phyloP scores from a whole-genome alignment of 1,140 invertebrate species.

The Globodera rostochiensis region DNA sequence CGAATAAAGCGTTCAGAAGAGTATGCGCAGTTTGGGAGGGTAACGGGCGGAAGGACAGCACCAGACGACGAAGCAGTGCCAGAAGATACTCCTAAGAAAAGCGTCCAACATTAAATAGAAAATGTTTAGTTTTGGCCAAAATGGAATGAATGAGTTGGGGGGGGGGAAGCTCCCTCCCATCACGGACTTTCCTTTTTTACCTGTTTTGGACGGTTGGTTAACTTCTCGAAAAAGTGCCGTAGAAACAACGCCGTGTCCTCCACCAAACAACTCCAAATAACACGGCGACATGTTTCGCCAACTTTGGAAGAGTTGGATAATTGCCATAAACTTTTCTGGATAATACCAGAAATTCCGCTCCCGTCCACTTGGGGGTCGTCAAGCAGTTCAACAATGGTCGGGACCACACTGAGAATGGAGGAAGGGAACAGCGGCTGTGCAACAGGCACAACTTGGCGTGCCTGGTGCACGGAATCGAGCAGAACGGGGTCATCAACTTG shows the following conservation, averaged over 20 bases:
- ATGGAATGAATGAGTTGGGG: constrained; percentile 12
- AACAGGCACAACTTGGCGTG: constrained; percentile 72
- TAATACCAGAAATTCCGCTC: constrained; percentile 77
- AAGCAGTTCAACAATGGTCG: constrained; percentile 88
- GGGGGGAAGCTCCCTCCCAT: neutral
- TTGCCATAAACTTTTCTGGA: neutral
- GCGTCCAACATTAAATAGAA: too few relatives aligned
- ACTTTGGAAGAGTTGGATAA: constrained; percentile 68
- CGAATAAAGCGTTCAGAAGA: constrained; percentile 97
- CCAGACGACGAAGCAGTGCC: constrained; percentile 84
- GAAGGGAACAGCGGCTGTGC: constrained; percentile 94
- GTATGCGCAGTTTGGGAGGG: constrained; percentile 97
- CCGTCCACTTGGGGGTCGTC: constrained; percentile 91
- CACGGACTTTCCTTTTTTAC: constrained; percentile 41
- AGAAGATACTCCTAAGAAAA: constrained; percentile 80
- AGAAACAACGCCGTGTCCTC: constrained; percentile 95
- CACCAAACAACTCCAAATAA: constrained; percentile 94
- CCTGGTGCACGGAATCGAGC: constrained; percentile 56
- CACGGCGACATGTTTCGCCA: constrained; percentile 69
- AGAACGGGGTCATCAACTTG: constrained; percentile 62
- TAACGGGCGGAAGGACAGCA: constrained; percentile 86
- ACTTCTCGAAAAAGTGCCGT: constrained; percentile 88
- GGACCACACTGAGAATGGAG: constrained; percentile 87
- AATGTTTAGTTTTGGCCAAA: constrained; percentile 40
- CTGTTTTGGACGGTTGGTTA: constrained; percentile 87